Evolutionary conservation across 2,888 invertebrate species (phyloP).

Genomic region (Calephelis perditalis): DNA sequence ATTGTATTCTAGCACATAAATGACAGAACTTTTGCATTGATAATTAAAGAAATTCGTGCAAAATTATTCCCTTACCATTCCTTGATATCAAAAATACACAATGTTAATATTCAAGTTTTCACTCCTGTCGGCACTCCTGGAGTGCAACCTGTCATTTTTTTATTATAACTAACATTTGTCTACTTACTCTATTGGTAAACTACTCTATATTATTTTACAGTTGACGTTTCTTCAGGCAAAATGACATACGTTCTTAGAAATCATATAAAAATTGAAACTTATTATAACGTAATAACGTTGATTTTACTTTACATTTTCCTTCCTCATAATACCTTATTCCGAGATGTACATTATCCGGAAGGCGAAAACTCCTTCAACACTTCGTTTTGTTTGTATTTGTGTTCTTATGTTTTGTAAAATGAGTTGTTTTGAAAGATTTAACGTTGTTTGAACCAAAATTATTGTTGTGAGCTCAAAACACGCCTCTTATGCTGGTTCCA

Average conservation of each 20-base stretch:
- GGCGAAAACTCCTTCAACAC: constrained; percentile 33
- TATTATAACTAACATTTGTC: too few species aligned
- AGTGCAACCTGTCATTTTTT: too few species aligned
- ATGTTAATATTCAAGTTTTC: too few species aligned
- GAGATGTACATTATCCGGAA: constrained; percentile 28
- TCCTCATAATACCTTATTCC: constrained; percentile 1
- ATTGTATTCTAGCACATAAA: too few species aligned
- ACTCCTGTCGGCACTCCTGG: too few species aligned
- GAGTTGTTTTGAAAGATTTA: constrained; percentile 25
- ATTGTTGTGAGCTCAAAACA: too few species aligned
- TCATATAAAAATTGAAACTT: background rate
- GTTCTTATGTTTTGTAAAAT: constrained; percentile 32
- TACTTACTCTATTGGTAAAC: background rate
- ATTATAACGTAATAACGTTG: background rate
- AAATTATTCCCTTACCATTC: too few species aligned
- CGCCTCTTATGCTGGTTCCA: too few species aligned
- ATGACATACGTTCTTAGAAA: constrained; percentile 14
- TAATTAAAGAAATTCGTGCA: too few species aligned
- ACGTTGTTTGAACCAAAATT: too few species aligned
- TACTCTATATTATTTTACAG: constrained; percentile 20
- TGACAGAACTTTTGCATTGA: too few species aligned
- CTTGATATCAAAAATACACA: too few species aligned
- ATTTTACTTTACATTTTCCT: background rate
- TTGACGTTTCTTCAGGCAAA: constrained; percentile 16
- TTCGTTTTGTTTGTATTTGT: constrained; percentile 33